Evolutionary conservation across 2,113 vertebrate genomes (phyloP), one percentile per base, ranked within the genome.

Genomic region (Motacilla tschutschensis): DNA sequence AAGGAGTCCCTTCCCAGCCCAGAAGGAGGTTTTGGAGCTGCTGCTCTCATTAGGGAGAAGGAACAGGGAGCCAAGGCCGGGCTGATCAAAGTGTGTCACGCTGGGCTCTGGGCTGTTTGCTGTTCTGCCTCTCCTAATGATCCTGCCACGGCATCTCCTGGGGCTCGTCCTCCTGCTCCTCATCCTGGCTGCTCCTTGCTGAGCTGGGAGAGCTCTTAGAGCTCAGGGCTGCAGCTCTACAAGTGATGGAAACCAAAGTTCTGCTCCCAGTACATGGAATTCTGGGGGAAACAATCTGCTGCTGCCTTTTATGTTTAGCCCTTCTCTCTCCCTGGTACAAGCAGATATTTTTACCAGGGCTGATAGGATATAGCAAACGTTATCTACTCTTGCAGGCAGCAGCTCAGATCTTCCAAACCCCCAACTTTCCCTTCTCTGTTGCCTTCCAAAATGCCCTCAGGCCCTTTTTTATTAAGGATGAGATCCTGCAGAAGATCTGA

Each of bases 361-460:
- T 55, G 28, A 18, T 12, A 29, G 35, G 62, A 15, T 71, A 4
- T 21, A 22, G 28, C 22, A 69, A 83, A 28, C n/a, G 3, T 60
- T 67, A 35, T 38, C 50, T 81, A 0, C 59, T 92, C 82, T 75
- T 78, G 54, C 62, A 83, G 46, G 35, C 62, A 81, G 69, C 47
- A 75, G 66, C 71, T 82, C 1, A 4, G 26, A 53, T 73, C 87
- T 91, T 90, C 74, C 17, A 57, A 70, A 89, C 63, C 5, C 38
- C 33, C 40, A 44, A 40, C 93, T 93, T 93, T 92, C 83, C 46
- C 77, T 91, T 85, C 77, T 75, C 41, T 72, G 6, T 29, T 87
- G 67, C 82, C 14, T 92, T 83, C 93, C 88, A 91, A 94, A 89
- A 92, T 70, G 83, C 88, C 90, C 73, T 62, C 38, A 69, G 85